Evolutionary conservation across 2,113 vertebrate species (phyloP).

Genomic region (Monopterus albus): DNA sequence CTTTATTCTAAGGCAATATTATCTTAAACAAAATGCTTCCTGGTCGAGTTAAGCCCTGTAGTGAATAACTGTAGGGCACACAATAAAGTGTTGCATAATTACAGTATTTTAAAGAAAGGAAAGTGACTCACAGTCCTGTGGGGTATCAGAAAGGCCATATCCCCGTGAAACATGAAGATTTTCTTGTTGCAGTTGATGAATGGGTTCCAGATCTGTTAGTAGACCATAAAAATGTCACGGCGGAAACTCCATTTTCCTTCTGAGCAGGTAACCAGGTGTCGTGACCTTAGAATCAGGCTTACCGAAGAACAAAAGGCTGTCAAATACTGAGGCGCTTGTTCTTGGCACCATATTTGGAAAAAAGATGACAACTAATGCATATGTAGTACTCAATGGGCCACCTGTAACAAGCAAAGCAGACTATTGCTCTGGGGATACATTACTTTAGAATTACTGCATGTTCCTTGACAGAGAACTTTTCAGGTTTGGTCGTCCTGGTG

Average conservation of each 20-base stretch:
- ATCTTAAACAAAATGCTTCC: too few species aligned
- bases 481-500: constrained; percentile 97
- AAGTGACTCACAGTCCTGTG: not conserved
- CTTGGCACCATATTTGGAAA: not conserved
- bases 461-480: constrained; percentile 87
- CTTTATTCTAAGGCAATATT: too few species aligned
- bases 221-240: constrained; percentile 14
- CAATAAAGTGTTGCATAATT: not conserved
- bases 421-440: not conserved
- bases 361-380: not conserved
- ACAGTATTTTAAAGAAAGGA: not conserved
- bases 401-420: not conserved
- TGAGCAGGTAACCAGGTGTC: constrained; percentile 13
- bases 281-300: constrained; percentile 22
- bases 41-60: not conserved
- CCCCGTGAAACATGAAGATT: not conserved
- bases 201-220: not conserved
- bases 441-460: not conserved
- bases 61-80: not conserved
- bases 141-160: not conserved
- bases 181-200: constrained; percentile 4
- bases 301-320: constrained; percentile 26
- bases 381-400: not conserved
- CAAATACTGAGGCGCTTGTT: not conserved
- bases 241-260: constrained; percentile 11